Base-by-base conservation (phyloP, 2,888 invertebrate species). In the Cephus nigrinus region DNA sequence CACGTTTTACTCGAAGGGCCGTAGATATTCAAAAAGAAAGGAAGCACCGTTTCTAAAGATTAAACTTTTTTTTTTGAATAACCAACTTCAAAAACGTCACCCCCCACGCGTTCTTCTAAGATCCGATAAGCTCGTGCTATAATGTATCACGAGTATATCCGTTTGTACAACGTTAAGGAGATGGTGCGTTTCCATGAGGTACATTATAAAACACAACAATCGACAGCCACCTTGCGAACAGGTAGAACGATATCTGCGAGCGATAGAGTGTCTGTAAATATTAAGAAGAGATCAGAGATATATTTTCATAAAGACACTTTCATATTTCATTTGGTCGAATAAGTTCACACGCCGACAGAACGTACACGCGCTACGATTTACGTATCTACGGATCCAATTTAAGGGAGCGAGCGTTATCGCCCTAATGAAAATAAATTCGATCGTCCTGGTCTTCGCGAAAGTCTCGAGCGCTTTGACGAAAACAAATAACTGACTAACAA, bases 11-110 rank as follows among this genome's bases (percentile, higher is more conserved):
- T 68, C 12, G 68, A 74, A 69, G 73, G 34, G 36, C 55, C n/a
- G 69, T 35, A 35, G 69, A 69, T 68, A 74, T 35, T 23, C 32
- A 72, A 78, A 35, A 78, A 34, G 74, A 40, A 68, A 9, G 1
- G n/a, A 34, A 34, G 33, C 77, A 55, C 55, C 9, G 55, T 23
- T 55, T 55, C 55, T 55, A 55, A 23, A 23, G 9, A 15, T 55
- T 55, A 55, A 55, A 23, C 9, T 55, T 55, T 23, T 23, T 55
- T 35, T 35, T 55, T 40, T 40, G 4, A 2, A 55, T 55, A 9
- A 55, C 55, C 23, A 9, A 2, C 55, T 55, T 55, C 55, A 55
- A 23, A 55, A 55, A 15, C 40, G 40, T 15, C 40, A 40, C 15
- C 15, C 15, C 9, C 23, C 55, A 23, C 5, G 9, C 55, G 23